These are phyloP conservation scores for Eurystomus glaucurus DNA, from an alignment of 2,797 vertebrate species.

Conservation along the genomic window DNA sequence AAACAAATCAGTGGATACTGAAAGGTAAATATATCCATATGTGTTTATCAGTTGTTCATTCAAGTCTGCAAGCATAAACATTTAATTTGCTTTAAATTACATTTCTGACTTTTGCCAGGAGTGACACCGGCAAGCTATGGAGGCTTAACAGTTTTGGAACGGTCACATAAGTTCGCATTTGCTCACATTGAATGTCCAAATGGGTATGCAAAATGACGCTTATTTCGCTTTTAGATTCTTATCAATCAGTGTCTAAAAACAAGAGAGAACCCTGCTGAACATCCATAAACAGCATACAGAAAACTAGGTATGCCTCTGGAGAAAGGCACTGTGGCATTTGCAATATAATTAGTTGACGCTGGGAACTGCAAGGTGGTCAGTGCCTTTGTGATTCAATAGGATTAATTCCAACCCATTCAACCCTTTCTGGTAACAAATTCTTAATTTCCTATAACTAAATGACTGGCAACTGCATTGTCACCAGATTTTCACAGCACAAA, in stretches of 20 bases:
- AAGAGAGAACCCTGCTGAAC: background rate
- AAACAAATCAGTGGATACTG: background rate
- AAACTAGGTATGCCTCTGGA: background rate
- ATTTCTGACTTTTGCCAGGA: background rate
- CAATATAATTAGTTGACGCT: background rate
- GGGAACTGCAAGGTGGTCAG: background rate
- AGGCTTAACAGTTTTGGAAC: background rate
- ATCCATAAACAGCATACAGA: background rate
- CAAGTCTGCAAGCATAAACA: background rate
- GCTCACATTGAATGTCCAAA: background rate
- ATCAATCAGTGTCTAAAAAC: background rate
- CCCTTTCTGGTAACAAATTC: background rate
- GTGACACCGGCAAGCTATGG: background rate
- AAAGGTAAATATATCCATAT: constrained; percentile 20
- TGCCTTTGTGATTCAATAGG: background rate
- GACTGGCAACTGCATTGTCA: background rate
- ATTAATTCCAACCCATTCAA: constrained; percentile 16
- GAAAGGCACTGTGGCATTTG: background rate
- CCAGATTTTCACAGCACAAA: background rate
- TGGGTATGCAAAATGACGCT: background rate
- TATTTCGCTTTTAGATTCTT: background rate
- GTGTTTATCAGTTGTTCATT: background rate
- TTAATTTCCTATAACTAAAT: background rate
- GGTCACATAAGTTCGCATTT: background rate
- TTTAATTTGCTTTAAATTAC: background rate